Evolutionary conservation across 1,140 invertebrate species (phyloP).

Genomic region (Harpegnathos saltator): DNA sequence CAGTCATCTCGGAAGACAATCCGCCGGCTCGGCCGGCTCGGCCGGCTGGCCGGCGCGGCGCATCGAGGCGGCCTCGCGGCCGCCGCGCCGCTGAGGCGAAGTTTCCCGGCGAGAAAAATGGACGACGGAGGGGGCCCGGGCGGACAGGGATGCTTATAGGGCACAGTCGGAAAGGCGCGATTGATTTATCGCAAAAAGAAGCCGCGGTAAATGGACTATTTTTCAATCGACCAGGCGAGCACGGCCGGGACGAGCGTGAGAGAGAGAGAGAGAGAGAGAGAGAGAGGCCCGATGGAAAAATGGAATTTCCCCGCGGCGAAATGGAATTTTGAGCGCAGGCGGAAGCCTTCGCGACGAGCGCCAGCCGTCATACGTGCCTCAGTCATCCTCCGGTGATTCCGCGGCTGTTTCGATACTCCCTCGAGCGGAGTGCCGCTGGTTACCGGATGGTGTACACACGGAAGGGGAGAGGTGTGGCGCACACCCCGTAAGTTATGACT

Average conservation of each 20-base stretch:
- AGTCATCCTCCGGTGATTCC: constrained; percentile 82
- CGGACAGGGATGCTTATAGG: constrained; percentile 31
- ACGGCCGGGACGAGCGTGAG: constrained; percentile 6
- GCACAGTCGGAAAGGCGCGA: constrained; percentile 57
- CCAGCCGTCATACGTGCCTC: constrained; percentile 81
- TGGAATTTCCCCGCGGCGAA: constrained; percentile 69
- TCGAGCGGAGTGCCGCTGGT: background rate
- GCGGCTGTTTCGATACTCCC: constrained; percentile 78
- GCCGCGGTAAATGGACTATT: constrained; percentile 71
- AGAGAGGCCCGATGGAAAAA: constrained; percentile 48
- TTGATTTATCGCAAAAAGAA: constrained; percentile 75
- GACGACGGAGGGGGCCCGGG: background rate
- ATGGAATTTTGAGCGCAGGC: constrained; percentile 77
- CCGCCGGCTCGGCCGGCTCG: constrained; percentile 9
- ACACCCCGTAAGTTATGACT: constrained; percentile 81
- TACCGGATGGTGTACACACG: constrained; percentile 6
- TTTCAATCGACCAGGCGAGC: constrained; percentile 68
- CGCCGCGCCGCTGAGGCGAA: too few relatives aligned
- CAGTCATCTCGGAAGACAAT: constrained; percentile 59
- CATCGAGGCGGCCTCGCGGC: background rate
- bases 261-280: constrained; percentile 17
- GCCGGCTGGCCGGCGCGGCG: background rate
- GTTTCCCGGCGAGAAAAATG: constrained; percentile 42
- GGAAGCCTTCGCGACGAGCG: constrained; percentile 26
- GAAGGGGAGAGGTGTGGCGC: constrained; percentile 24